Evolutionary conservation across 2,113 vertebrate genomes (phyloP), one percentile per base, ranked within the genome.

Genomic region (Athene noctua): DNA sequence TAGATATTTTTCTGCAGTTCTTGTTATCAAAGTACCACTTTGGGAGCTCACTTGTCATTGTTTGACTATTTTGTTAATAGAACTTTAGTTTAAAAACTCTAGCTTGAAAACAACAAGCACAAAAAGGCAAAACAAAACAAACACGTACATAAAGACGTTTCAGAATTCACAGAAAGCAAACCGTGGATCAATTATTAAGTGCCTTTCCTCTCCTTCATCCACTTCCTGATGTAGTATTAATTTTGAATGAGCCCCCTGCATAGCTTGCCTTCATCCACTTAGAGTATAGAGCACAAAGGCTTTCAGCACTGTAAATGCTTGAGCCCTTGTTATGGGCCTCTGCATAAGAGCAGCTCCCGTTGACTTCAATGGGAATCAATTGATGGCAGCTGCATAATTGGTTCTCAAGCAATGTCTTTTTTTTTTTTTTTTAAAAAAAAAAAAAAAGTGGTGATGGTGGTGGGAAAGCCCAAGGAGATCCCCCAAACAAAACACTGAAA

Each of bases 241-340:
- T 96, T 96, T 96, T 97, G 71, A 80, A 96, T 93, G 93, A 96
- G 65, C 51, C 34, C 49, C 82, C 47, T 81, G 83, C 87, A 29
- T 58, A 67, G 77, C 54, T 66, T 58, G 84, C 71, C 54, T 93
- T 91, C 79, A 55, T 90, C 92, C 67, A 44, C 62, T 92, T 59
- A 73, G n/a, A 16, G 20, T 66, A 34, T 11, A 79, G 57, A 90
- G 66, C 8, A 9, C 57, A 88, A 79, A 92, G 80, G 66, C 94
- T 94, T 92, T 96, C 90, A 92, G 84, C 40, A 5, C 67, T 65
- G 47, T 42, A 59, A 94, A 36, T 40, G 63, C 44, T 66, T 57
- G 75, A 46, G 65, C 61, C 20, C 84, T 96, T 65, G 29, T 84
- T 91, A 34, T 4, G 34, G 46, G 57, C 38, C 54, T 95, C 66